Base-by-base conservation (phyloP, 2,888 invertebrate genomes). In the Eupithecia subfuscata region DNA sequence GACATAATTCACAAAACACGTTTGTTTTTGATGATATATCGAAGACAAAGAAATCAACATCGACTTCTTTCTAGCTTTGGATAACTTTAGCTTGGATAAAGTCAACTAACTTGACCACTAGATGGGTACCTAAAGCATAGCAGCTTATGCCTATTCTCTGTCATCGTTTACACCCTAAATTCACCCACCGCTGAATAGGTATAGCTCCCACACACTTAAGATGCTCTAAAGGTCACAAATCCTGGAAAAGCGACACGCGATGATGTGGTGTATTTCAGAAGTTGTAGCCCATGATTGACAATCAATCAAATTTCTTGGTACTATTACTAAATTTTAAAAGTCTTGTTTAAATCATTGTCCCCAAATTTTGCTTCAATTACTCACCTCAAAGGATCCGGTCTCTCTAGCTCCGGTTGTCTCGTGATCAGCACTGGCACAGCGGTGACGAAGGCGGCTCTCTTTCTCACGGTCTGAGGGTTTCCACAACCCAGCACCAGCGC, bases 401-500 rank as follows among this genome's bases (percentile, higher is more conserved):
- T 81, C 40, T 84, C 87, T 25, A 84, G 79, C 34, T 86, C 86
- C 11, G 89, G 86, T 0, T 89, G 82, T 16, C 88, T 81, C 0
- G 92, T 89, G n/a, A 91, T 85, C 5, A 91, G 81, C 1, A 89
- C 84, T 0, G 91, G 90, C 0, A 89, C 83, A 0, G 86, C 84
- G 0, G 93, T 92, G 8, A 87, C 85, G 43, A 91, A 94, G 0
- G 90, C 84, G 0, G 87, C 91, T 34, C 92, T 81, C 78, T 92
- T 89, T 56, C 92, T 83, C 3, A 95, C 91, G 34, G 84, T 75
- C 80, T 90, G 89, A 0, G 94, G 90, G 1, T 81, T 79, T 2
- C 93, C 91, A 74, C 94, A 95, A 0, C 97, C 97, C 2, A 97
- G 88, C 0, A 97, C 96, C 3, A 97, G 87, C 0, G 96, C 95